Base-by-base conservation (phyloP, 2,888 invertebrate species). In the Microchrysa polita region DNA sequence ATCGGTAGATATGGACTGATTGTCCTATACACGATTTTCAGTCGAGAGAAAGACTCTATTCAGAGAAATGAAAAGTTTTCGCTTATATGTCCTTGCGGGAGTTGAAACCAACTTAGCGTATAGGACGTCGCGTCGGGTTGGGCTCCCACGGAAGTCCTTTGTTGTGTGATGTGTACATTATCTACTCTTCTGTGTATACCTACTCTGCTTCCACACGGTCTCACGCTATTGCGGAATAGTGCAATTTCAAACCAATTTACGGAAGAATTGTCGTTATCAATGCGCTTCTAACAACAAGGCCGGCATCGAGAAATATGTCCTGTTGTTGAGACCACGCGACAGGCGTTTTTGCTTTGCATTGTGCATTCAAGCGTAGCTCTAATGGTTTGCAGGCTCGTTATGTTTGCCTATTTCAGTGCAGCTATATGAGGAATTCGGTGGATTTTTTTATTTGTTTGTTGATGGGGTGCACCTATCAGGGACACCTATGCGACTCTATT, bases 181-280 rank as follows among this genome's bases (percentile, higher is more conserved):
- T 61, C 40, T 61, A 10, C 40, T 61, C 40, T 4, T 40, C 27
- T 34, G 27, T 34, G n/a, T n/a, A n/a, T n/a, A n/a, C n/a, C n/a
- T n/a, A n/a, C n/a, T n/a, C n/a, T n/a, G n/a, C n/a, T n/a, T n/a
- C n/a, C n/a, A n/a, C n/a, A n/a, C n/a, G n/a, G n/a, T n/a, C n/a
- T n/a, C n/a, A n/a, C 27, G 27, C 27, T 34, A 34, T 34, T 34
- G 27, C 27, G 27, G 20, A 61, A 61, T 16, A 61, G 40, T 16
- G 18, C 61, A 61, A 61, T 61, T 61, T 22, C 61, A 61, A 61
- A 61, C 61, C 61, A 61, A 61, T 61, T 61, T 61, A 61, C 61
- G 61, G 40, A 61, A 40, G 61, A 61, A 40, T 61, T 61, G 60
- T 40, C 61, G 40, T 61, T 61, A 40, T 61, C 61, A 61, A 61